A percentile compares a stretch with the other conserved stretches of the same genome.
These are phyloP conservation scores for Nebria brevicollis DNA, from an alignment of 2,888 invertebrate species.

Conservation along the genomic window DNA sequence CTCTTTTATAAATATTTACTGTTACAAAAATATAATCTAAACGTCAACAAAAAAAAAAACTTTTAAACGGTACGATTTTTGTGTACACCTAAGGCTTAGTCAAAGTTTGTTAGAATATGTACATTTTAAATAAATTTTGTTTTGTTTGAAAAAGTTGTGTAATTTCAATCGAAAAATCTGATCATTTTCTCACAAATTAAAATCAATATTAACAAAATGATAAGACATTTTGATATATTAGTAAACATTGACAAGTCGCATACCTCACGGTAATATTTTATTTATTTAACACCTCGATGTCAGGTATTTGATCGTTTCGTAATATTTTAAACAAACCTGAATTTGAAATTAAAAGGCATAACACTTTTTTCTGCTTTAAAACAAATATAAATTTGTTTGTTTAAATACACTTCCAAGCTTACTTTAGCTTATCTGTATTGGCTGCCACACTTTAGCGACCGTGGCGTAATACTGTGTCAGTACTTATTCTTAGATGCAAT, in stretches of 20 bases:
- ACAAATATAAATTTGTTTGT: too few species aligned
- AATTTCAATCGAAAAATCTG: background rate
- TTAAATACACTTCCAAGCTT: too few species aligned
- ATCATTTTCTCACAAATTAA: background rate
- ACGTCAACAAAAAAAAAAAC: too few species aligned
- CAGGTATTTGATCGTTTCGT: background rate
- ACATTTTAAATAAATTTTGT: too few species aligned
- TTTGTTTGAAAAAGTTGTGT: background rate
- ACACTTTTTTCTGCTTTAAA: too few species aligned
- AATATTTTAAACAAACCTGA: background rate
- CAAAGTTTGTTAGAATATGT: too few species aligned
- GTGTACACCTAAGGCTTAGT: too few species aligned
- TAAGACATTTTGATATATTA: background rate
- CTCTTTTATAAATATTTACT: too few species aligned
- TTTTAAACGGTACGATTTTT: too few species aligned
- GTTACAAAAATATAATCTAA: too few species aligned
- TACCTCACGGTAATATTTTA: background rate
- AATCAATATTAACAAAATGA: background rate
- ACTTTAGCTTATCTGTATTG: background rate
- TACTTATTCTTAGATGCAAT: background rate
- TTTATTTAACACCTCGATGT: background rate
- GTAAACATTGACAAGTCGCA: background rate
- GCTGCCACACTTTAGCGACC: background rate
- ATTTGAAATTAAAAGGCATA: background rate
- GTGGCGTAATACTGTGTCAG: background rate